Base-by-base conservation (phyloP, 1,140 invertebrate species). In the Orius laevigatus region DNA sequence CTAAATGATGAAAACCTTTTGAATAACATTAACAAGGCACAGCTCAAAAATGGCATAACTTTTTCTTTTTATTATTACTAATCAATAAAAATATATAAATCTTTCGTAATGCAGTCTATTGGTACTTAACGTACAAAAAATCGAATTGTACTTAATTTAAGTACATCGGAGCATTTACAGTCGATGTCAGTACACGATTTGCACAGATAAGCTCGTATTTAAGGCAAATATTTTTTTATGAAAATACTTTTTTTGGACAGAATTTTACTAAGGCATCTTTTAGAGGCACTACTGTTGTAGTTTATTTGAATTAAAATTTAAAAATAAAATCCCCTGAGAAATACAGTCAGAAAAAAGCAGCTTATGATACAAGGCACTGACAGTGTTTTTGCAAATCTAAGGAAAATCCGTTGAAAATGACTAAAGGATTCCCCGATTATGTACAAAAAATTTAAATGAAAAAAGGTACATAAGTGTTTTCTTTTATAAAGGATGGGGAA, bases 291-390 rank as follows among this genome's bases (percentile, higher is more conserved):
- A n/a, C 8, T n/a, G n/a, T 8, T 34, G n/a, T 8, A 8, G 8
- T 34, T 34, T 34, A 8, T 6, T n/a, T n/a, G 33, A 34, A 34
- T 34, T 6, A 34, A 34, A 40, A 10, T n/a, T n/a, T n/a, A n/a
- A n/a, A n/a, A n/a, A n/a, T n/a, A n/a, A n/a, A n/a, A n/a, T n/a
- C n/a, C n/a, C n/a, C n/a, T n/a, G n/a, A n/a, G n/a, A n/a, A n/a
- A n/a, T n/a, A n/a, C n/a, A n/a, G n/a, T 36, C 15, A 39, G 14
- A 39, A 3, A 46, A 32, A 16, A 46, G 14, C 33, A 25, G 44
- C 44, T 32, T 46, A 46, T 46, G 14, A 14, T 46, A 46, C 44
- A 33, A 46, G 20, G 32, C 32, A 46, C 32, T 25, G 18, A 47
- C 32, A 31, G 12, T 8, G 34, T 15, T 47, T 14, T 36, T 15